Percentiles rank a stretch among this genome's conserved stretches.
These are phyloP conservation scores for Spermophilus dauricus DNA, from an alignment of 2,113 vertebrate genomes.

Conservation along the genomic window DNA sequence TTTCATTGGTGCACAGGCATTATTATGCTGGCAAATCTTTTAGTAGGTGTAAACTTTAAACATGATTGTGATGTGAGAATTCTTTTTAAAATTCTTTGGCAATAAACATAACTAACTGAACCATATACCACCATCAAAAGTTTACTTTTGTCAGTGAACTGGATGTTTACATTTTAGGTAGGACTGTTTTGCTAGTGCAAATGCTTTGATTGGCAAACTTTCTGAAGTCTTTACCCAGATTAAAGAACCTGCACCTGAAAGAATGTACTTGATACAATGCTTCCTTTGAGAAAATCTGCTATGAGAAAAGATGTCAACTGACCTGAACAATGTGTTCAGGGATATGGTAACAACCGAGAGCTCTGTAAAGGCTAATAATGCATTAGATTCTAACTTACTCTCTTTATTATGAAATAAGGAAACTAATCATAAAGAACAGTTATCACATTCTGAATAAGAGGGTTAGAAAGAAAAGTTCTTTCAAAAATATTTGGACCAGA, in stretches of 20 bases:
- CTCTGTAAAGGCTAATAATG: not conserved
- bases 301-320: not conserved
- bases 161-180: not conserved
- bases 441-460: not conserved
- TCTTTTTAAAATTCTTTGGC: not conserved
- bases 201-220: not conserved
- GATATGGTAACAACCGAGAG: not conserved
- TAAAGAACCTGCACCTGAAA: not conserved
- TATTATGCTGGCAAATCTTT: not conserved
- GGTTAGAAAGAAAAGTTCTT: not conserved
- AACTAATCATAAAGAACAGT: not conserved
- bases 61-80: not conserved
- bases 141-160: not conserved
- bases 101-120: not conserved
- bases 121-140: not conserved
- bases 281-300: not conserved
- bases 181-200: not conserved
- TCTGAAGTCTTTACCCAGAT: not conserved
- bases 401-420: not conserved
- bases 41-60: not conserved
- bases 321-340: not conserved
- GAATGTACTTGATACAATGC: not conserved
- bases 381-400: not conserved
- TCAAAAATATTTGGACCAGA: not conserved
- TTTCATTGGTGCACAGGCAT: not conserved